Base-by-base conservation (phyloP, 2,888 invertebrate species). In the Ametastegia equiseti region DNA sequence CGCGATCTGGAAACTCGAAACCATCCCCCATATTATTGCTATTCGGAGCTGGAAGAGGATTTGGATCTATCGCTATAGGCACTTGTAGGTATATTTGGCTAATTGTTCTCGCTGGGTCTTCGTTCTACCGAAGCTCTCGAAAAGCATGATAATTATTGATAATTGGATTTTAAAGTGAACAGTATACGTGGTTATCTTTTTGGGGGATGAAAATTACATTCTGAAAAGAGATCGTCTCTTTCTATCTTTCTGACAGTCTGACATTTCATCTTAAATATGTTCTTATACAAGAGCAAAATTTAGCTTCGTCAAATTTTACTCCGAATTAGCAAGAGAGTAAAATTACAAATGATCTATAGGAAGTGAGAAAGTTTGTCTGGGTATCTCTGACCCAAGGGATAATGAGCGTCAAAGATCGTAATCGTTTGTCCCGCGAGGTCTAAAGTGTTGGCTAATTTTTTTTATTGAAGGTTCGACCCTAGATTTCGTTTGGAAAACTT, bases 61-160 rank as follows among this genome's bases (percentile, higher is more conserved):
- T 15, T 13, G 30, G 27, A 60, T 15, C 5, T 23, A 19, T 60
- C 6, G 4, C 1, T 30, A 15, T 30, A 13, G 27, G 27, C 42
- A 42, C 42, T 9, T 19, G 23, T 9, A 5, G 9, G 19, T 67
- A 39, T 39, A 9, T 36, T 19, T 9, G 9, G 19, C 67, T n/a
- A 39, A 67, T 67, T 67, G 39, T 39, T 67, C 39, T 67, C 67
- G n/a, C n/a, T n/a, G n/a, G n/a, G n/a, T n/a, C n/a, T n/a, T n/a
- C n/a, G n/a, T n/a, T n/a, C n/a, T n/a, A n/a, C n/a, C n/a, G n/a
- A n/a, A n/a, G n/a, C n/a, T n/a, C n/a, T n/a, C n/a, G n/a, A n/a
- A 13, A 27, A 27, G 15, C 11, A 1, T 11, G 2, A n/a, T 11
- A 30, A 60, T 15, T 6, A 30, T 39, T n/a, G 4, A 9, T 36